Conservation (phyloP, 1,140 invertebrate species). For the Diplogasteroides magnus region DNA sequence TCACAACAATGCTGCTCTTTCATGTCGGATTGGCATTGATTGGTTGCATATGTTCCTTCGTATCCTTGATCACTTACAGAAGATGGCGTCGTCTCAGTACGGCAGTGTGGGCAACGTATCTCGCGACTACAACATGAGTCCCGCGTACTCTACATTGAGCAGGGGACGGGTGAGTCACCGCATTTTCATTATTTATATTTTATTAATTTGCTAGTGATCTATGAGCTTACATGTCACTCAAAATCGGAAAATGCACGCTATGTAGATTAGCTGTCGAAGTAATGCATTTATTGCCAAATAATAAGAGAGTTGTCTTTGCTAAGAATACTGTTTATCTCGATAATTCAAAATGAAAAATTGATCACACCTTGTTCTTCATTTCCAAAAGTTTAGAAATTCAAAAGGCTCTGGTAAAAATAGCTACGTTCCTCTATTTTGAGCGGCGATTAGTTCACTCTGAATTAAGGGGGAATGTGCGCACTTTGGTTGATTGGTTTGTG, state of each 20-base stretch:
- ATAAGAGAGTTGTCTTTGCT: too few relatives aligned
- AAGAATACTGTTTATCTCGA: too few relatives aligned
- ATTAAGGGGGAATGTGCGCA: too few relatives aligned
- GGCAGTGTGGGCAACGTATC: slow-evolving; percentile 31
- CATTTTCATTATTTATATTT: background rate
- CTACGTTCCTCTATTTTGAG: too few relatives aligned
- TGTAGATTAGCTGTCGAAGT: slow-evolving; percentile 9
- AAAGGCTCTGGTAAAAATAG: too few relatives aligned
- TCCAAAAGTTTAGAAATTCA: slow-evolving; percentile 4
- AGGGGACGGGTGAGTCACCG: slow-evolving; percentile 16
- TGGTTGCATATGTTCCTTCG: too few relatives aligned
- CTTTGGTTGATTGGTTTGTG: too few relatives aligned
- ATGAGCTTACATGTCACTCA: slow-evolving; percentile 4
- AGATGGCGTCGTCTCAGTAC: slow-evolving; percentile 38
- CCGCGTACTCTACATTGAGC: slow-evolving; percentile 29
- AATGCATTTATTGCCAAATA: too few relatives aligned
- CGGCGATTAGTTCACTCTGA: too few relatives aligned
- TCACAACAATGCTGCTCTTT: background rate
- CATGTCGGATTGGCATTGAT: background rate
- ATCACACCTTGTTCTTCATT: background rate
- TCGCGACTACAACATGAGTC: slow-evolving; percentile 27
- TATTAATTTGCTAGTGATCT: slow-evolving; percentile 3
- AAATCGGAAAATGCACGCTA: slow-evolving; percentile 7
- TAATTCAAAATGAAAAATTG: too few relatives aligned
- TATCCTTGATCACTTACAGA: too few relatives aligned